phyloP scores from a whole-genome alignment of 2,113 vertebrate genomes.

The Forbesichthys agassizii region DNA sequence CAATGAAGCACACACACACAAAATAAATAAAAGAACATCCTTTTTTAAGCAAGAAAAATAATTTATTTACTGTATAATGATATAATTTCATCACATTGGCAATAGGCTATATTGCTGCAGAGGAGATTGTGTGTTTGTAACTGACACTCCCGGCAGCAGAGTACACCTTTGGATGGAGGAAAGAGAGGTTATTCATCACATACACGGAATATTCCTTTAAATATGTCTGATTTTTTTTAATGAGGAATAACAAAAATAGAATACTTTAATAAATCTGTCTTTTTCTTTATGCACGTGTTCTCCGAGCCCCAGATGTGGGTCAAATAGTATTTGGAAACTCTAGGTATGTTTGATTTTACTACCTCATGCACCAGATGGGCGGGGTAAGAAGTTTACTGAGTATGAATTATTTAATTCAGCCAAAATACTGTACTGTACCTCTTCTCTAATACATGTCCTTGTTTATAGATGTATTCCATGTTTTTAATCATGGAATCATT shows the following conservation, averaged over 20 bases:
- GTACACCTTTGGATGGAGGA: slow-evolving; percentile 53
- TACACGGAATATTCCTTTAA: slow-evolving; percentile 67
- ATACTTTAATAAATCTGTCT: slow-evolving; percentile 61
- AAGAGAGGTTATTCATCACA: slow-evolving; percentile 55
- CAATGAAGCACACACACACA: slow-evolving; percentile 3
- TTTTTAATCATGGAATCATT: neutral
- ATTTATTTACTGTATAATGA: slow-evolving; percentile 71
- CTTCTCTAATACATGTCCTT: neutral
- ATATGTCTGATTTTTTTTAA: slow-evolving; percentile 53
- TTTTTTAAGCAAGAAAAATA: slow-evolving; percentile 72
- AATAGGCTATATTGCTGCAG: slow-evolving; percentile 42
- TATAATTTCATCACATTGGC: slow-evolving; percentile 71
- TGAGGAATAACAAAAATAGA: slow-evolving; percentile 74
- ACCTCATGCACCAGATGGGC: neutral
- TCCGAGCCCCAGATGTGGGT: neutral
- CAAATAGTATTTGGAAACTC: neutral
- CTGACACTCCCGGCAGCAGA: slow-evolving; percentile 43
- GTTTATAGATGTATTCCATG: neutral
- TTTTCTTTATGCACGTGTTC: slow-evolving; percentile 1
- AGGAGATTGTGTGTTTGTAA: slow-evolving; percentile 37
- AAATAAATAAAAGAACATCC: neutral
- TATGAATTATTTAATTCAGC: neutral
- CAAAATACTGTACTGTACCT: neutral
- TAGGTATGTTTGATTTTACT: neutral
- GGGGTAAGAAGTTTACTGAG: slow-evolving; percentile 7